Percentiles rank a stretch among this genome's conserved stretches.
These are phyloP conservation scores for Crotalus horridus DNA, from an alignment of 2,113 vertebrate species.

Conservation along the genomic window DNA sequence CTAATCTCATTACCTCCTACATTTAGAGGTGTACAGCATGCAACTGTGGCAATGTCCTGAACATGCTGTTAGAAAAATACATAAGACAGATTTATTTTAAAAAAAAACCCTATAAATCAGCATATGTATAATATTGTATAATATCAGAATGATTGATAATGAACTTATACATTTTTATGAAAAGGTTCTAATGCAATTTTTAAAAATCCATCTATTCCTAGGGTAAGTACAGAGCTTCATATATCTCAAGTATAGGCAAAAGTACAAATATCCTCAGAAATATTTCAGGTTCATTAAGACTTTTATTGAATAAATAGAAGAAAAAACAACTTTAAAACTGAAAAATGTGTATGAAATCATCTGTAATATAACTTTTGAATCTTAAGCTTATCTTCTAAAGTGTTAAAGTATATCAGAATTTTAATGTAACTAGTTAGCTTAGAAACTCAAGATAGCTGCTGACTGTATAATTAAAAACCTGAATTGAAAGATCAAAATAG, in stretches of 20 bases:
- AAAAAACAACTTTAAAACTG: neutral
- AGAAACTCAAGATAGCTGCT: neutral
- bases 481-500: neutral
- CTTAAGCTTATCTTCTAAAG: too few relatives aligned
- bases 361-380: neutral
- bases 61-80: slow-evolving; percentile 43
- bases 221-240: neutral
- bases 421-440: neutral
- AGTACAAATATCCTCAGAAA: neutral
- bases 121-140: neutral
- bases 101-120: neutral
- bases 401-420: too few relatives aligned
- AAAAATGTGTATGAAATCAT: neutral
- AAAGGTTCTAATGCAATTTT: neutral
- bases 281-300: neutral
- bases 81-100: neutral
- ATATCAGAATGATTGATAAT: neutral
- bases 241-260: neutral
- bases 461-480: neutral
- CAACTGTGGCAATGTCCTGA: slow-evolving; percentile 57
- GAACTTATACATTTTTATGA: neutral
- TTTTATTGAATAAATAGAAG: neutral
- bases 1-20: slow-evolving; percentile 44
- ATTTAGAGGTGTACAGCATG: slow-evolving; percentile 48
- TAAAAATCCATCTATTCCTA: neutral